A percentile compares a stretch with the other conserved stretches of the same genome.
Conservation (phyloP, 2,113 vertebrate genomes). For the Prietella phreatophila region DNA sequence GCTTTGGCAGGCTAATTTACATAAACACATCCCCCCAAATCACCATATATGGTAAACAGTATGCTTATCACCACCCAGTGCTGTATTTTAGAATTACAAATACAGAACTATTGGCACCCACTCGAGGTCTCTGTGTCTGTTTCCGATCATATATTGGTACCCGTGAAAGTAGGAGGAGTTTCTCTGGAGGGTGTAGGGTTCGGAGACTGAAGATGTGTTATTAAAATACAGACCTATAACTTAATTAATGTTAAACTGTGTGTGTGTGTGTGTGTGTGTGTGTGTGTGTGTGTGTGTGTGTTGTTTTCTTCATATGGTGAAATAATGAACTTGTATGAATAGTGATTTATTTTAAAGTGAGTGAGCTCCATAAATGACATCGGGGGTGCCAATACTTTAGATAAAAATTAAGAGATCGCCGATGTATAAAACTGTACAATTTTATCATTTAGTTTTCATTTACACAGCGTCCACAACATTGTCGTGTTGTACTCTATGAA, state of each 20-base stretch:
- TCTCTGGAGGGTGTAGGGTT: neutral
- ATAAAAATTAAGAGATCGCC: too few species aligned
- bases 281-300: too few species aligned
- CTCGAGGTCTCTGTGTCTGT: neutral
- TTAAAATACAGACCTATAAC: neutral
- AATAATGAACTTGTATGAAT: neutral
- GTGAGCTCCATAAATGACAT: too few species aligned
- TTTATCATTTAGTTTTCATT: too few species aligned
- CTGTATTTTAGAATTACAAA: neutral
- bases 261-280: neutral
- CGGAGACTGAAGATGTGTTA: neutral
- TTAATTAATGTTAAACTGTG: neutral
- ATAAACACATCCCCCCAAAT: neutral
- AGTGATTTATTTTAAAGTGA: too few species aligned
- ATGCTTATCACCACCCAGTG: neutral
- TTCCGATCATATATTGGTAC: neutral
- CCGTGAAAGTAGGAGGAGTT: neutral
- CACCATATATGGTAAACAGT: neutral
- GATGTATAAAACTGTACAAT: too few species aligned
- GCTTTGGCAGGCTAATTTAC: neutral
- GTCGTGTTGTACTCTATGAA: too few species aligned
- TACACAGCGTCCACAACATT: too few species aligned
- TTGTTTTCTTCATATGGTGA: neutral
- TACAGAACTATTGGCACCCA: neutral
- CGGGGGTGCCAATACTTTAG: too few species aligned